A percentile compares a stretch with the other conserved stretches of the same genome.
phyloP scores from a whole-genome alignment of 2,797 vertebrate species.

The Pygocentrus nattereri region DNA sequence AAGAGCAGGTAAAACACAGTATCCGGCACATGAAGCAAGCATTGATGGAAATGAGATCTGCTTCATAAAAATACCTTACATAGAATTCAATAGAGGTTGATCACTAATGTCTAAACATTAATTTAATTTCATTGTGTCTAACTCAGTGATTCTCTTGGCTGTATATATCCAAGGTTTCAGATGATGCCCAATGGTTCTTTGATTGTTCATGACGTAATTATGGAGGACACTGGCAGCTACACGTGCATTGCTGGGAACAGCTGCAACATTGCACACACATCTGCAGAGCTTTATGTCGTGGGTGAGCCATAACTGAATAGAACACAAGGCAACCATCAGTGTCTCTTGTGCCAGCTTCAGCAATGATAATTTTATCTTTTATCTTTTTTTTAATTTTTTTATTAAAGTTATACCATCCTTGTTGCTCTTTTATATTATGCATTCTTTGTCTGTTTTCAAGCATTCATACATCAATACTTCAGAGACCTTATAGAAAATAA shows the following conservation, averaged over 20 bases:
- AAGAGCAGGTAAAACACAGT: slow-evolving; percentile 70
- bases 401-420: too few species aligned
- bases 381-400: neutral
- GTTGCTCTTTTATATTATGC: too few species aligned
- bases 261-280: slow-evolving; percentile 86
- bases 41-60: neutral
- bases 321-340: neutral
- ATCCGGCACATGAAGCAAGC: too few species aligned
- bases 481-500: neutral
- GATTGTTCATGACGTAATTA: slow-evolving; percentile 82
- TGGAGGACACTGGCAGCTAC: slow-evolving; percentile 85
- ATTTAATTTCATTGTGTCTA: neutral
- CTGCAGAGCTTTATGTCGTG: slow-evolving; percentile 85
- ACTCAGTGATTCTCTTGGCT: too few species aligned
- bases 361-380: neutral
- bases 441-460: too few species aligned
- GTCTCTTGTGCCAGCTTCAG: neutral
- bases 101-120: neutral
- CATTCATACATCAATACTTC: too few species aligned
- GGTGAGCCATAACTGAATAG: slow-evolving; percentile 72
- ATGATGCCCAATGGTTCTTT: slow-evolving; percentile 87
- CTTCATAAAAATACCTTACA: too few species aligned
- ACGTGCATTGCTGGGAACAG: slow-evolving; percentile 90
- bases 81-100: neutral
- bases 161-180: slow-evolving; percentile 77